These are phyloP conservation scores for Oreocharis arfaki DNA, from an alignment of 2,113 vertebrate genomes.

Conservation along the genomic window DNA sequence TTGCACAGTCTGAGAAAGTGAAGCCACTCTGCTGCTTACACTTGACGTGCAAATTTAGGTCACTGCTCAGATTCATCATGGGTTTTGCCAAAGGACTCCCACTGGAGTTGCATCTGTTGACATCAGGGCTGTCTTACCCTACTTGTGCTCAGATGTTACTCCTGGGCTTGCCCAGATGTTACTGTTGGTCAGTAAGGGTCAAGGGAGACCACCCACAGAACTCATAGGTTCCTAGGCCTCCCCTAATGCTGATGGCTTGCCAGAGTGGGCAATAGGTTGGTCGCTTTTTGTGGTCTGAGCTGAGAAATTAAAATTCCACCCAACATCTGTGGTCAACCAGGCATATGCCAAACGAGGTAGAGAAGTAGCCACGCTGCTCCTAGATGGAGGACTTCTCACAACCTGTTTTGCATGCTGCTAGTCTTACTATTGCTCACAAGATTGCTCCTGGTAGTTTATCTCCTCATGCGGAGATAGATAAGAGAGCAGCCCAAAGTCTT, in stretches of 20 bases:
- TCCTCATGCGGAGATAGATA: background rate
- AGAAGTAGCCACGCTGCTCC: background rate
- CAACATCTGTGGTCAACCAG: fast-evolving
- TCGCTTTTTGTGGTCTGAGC: background rate
- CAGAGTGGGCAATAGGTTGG: background rate
- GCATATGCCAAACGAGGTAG: background rate
- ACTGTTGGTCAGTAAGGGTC: background rate
- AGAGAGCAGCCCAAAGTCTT: background rate
- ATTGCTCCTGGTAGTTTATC: background rate
- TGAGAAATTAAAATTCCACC: background rate
- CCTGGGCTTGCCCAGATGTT: background rate
- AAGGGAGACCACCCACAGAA: background rate
- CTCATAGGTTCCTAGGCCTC: background rate
- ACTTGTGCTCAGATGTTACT: background rate
- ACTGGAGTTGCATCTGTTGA: background rate
- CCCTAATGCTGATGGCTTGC: background rate
- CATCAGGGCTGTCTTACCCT: background rate
- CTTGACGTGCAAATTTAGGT: background rate
- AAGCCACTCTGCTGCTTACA: background rate
- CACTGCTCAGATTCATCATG: background rate
- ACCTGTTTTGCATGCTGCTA: background rate
- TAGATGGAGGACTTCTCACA: background rate
- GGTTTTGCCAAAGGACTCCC: background rate
- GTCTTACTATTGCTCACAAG: background rate
- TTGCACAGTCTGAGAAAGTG: background rate